These are phyloP conservation scores for Brachionus manjavacas DNA, from an alignment of 1,140 invertebrate genomes.

Conservation along the genomic window DNA sequence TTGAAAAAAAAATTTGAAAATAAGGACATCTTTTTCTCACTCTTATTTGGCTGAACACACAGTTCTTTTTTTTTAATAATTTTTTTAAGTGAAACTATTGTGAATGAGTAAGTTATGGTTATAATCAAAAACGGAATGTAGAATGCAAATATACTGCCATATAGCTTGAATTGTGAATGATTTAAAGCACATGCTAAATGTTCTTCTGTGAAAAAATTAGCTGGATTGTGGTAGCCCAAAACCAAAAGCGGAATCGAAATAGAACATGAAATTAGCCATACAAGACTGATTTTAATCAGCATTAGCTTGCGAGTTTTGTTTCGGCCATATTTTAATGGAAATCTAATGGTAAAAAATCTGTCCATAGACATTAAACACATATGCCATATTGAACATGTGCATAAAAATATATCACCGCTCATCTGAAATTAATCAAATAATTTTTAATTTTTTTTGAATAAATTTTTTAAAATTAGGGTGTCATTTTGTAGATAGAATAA, in stretches of 20 bases:
- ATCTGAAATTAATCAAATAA: slow-evolving; percentile 78
- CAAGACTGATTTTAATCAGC: slow-evolving; percentile 80
- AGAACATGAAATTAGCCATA: slow-evolving; percentile 79
- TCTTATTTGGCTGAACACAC: neutral
- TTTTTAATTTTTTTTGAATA: slow-evolving; percentile 63
- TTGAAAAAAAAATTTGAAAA: slow-evolving; percentile 1
- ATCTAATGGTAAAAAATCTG: slow-evolving; percentile 68
- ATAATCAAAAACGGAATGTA: slow-evolving; percentile 90
- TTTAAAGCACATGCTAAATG: slow-evolving; percentile 65
- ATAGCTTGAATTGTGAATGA: slow-evolving; percentile 79
- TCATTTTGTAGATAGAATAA: neutral
- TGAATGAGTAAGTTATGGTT: slow-evolving; percentile 84
- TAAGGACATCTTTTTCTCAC: neutral
- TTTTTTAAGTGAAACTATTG: slow-evolving; percentile 64
- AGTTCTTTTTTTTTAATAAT: slow-evolving; percentile 15
- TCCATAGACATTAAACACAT: slow-evolving; percentile 93
- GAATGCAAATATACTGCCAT: slow-evolving; percentile 86
- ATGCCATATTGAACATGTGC: slow-evolving; percentile 88
- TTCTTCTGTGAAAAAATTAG: slow-evolving; percentile 52
- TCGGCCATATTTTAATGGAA: slow-evolving; percentile 80
- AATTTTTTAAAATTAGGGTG: neutral
- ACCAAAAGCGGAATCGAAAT: slow-evolving; percentile 79
- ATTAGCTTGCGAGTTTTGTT: slow-evolving; percentile 79
- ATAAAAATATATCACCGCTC: slow-evolving; percentile 87
- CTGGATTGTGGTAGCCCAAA: slow-evolving; percentile 67